phyloP scores from a whole-genome alignment of 1,140 invertebrate genomes.

The Pogonomyrmex barbatus region DNA sequence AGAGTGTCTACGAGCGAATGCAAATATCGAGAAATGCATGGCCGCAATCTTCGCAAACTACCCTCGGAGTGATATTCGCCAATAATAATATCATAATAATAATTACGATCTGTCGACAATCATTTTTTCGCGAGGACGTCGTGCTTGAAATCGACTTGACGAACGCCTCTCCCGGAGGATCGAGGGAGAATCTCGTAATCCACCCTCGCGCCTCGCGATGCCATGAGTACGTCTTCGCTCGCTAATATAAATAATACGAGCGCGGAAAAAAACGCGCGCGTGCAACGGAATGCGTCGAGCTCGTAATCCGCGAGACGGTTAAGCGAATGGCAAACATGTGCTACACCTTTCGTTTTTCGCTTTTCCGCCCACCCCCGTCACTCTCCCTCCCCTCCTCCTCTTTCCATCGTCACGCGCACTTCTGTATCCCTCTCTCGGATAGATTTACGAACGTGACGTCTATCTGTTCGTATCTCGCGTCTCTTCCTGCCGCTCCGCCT shows the following conservation, averaged over 20 bases:
- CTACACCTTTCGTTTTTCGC: slow-evolving; percentile 59
- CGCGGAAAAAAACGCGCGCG: slow-evolving; percentile 37
- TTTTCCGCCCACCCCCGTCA: slow-evolving; percentile 44
- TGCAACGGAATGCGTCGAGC: not conserved
- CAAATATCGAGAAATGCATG: not conserved
- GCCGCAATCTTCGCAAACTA: not conserved
- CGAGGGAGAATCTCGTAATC: not conserved
- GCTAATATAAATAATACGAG: slow-evolving; percentile 68
- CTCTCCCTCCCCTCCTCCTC: slow-evolving; percentile 24
- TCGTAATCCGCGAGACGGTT: slow-evolving; percentile 25
- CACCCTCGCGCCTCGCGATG: not conserved
- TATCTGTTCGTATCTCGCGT: not conserved
- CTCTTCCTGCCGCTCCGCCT: not conserved
- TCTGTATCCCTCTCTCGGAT: slow-evolving; percentile 50
- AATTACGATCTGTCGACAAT: not conserved
- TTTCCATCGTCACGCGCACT: not conserved
- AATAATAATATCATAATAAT: not conserved
- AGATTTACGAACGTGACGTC: slow-evolving; percentile 59
- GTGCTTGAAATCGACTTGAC: not conserved
- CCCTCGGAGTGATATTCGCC: not conserved
- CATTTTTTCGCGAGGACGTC: not conserved
- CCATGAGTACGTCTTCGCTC: slow-evolving; percentile 51
- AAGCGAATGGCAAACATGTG: slow-evolving; percentile 71
- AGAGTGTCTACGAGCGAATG: not conserved
- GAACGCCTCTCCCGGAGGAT: no score